A percentile compares a stretch with the other conserved stretches of the same genome.
phyloP scores from a whole-genome alignment of 2,797 vertebrate species.

The Scolopax bukidnonensis region DNA sequence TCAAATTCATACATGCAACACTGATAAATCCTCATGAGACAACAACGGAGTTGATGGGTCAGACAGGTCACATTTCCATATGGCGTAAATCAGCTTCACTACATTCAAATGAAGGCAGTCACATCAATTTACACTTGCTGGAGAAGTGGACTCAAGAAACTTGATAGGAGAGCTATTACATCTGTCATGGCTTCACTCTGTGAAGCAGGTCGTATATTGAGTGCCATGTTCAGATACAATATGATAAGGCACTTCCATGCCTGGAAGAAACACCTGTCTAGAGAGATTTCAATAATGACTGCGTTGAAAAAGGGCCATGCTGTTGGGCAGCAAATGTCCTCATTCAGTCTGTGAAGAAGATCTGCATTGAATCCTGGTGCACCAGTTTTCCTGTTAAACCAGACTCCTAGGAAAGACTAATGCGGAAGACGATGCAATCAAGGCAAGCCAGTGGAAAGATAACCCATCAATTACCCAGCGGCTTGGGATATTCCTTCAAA shows the following conservation, averaged over 20 bases:
- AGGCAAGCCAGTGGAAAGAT: constrained; percentile 53
- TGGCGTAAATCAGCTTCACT: neutral
- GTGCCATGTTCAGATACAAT: neutral
- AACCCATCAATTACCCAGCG: constrained; percentile 71
- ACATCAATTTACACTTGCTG: neutral
- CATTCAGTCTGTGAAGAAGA: neutral
- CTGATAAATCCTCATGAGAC: neutral
- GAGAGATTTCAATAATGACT: constrained; percentile 16
- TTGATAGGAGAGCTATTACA: neutral
- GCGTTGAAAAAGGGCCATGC: constrained; percentile 16
- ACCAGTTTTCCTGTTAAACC: constrained; percentile 64
- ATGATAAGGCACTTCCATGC: neutral
- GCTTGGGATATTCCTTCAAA: constrained; percentile 72
- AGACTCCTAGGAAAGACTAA: constrained; percentile 59
- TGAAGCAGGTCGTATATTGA: neutral
- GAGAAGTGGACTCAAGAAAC: neutral
- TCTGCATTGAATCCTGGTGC: neutral
- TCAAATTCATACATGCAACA: neutral
- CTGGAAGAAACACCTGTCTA: constrained; percentile 18
- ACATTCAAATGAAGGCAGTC: neutral
- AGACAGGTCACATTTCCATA: neutral
- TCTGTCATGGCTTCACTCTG: neutral
- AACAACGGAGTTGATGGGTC: accelerated
- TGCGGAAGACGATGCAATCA: constrained; percentile 63
- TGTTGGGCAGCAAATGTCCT: neutral